Evolutionary conservation across 2,797 vertebrate genomes (phyloP).

Genomic region (Falco cherrug): DNA sequence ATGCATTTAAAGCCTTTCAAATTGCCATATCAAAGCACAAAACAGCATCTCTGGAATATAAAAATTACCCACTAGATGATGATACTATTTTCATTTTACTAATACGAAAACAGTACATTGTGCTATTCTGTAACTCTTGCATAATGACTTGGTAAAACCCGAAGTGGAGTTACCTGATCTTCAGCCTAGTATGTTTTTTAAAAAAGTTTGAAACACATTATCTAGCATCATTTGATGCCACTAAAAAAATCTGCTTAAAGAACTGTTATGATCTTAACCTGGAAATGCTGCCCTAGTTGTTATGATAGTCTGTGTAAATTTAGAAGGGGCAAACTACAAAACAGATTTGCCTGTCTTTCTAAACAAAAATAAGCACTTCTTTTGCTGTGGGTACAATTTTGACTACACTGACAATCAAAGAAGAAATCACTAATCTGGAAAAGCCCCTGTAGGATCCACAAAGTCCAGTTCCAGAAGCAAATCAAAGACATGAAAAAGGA

Average conservation of each 20-base stretch:
- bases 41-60: not conserved
- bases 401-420: not conserved
- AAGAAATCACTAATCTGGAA: not conserved
- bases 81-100: not conserved
- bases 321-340: not conserved
- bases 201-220: not conserved
- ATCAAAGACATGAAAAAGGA: not conserved
- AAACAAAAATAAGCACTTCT: not conserved
- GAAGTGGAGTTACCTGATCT: not conserved
- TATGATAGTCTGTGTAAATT: not conserved
- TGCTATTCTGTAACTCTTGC: not conserved
- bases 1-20: not conserved
- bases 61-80: not conserved
- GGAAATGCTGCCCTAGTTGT: not conserved
- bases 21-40: not conserved
- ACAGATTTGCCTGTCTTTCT: not conserved
- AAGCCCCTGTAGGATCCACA: not conserved
- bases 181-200: not conserved
- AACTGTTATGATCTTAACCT: not conserved
- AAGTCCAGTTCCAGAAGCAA: not conserved
- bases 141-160: not conserved
- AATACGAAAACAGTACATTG: not conserved
- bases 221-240: not conserved
- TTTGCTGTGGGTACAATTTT: not conserved
- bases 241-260: not conserved